Evolutionary conservation across 2,113 vertebrate genomes (phyloP).

Genomic region (Cardinalis cardinalis): DNA sequence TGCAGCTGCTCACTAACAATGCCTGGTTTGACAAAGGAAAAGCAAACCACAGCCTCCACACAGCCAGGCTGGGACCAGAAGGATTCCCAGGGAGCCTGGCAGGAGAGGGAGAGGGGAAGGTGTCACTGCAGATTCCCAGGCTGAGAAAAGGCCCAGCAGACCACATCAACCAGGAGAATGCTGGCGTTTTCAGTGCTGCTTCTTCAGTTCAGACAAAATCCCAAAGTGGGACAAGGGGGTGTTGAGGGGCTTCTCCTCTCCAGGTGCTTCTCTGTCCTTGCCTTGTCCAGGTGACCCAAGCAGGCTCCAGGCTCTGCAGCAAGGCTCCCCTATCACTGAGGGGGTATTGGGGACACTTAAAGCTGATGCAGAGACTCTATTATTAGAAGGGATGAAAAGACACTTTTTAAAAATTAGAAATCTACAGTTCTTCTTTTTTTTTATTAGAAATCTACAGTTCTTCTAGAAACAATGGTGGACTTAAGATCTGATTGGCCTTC

Average conservation of each 20-base stretch:
- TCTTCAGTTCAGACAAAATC: not conserved
- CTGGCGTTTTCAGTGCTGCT: not conserved
- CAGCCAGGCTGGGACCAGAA: not conserved
- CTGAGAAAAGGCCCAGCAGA: not conserved
- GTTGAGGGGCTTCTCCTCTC: not conserved
- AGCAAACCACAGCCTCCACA: not conserved
- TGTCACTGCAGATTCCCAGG: not conserved
- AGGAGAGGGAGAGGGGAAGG: not conserved
- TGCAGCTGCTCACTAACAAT: not conserved
- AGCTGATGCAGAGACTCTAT: no score
- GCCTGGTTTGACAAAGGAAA: not conserved
- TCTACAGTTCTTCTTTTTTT: no score
- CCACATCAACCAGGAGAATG: accelerated
- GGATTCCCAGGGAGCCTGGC: no score
- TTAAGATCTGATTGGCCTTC: no score
- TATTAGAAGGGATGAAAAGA: no score
- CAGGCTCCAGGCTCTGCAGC: not conserved
- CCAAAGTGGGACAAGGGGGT: not conserved
- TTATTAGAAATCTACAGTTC: no score
- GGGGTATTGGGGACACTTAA: no score
- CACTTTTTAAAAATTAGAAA: no score
- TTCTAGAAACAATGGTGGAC: no score
- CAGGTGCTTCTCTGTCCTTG: not conserved
- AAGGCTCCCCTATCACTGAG: not conserved
- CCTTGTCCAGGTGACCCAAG: not conserved